Conservation (phyloP, 2,888 invertebrate species). For the Zygothrica quintamaculata region DNA sequence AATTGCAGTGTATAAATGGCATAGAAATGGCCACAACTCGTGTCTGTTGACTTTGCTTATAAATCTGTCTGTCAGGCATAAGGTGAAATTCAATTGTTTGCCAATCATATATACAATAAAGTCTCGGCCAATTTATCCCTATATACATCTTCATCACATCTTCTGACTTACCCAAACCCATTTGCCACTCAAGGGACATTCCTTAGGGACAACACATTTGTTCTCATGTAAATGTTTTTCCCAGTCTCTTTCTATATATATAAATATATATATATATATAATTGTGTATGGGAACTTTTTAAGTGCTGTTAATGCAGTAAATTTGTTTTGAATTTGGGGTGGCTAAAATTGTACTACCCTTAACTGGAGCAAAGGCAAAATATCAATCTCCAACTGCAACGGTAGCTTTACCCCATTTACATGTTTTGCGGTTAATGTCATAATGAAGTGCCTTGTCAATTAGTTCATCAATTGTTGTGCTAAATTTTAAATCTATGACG, state of each 20-base stretch:
- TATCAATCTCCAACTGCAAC: not conserved
- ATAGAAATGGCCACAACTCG: conserved; percentile 27
- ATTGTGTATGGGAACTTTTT: too few species aligned
- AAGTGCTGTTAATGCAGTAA: not conserved
- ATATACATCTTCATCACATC: too few species aligned
- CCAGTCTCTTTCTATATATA: too few species aligned
- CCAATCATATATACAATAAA: conserved; percentile 52
- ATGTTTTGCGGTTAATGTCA: conserved; percentile 62
- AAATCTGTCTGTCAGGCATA: conserved; percentile 26
- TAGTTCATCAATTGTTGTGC: conserved; percentile 62
- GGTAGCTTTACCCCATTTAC: conserved; percentile 20
- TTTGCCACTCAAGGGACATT: too few species aligned
- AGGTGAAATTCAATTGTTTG: conserved; percentile 53
- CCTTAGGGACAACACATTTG: not conserved
- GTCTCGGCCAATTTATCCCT: not conserved
- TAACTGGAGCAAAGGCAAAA: too few species aligned
- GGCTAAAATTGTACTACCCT: not conserved
- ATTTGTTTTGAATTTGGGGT: not conserved
- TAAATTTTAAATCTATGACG: too few species aligned
- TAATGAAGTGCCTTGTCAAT: conserved; percentile 76
- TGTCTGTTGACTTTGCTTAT: conserved; percentile 8
- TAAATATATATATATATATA: too few species aligned
- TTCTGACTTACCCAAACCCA: too few species aligned
- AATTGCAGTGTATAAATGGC: too few species aligned
- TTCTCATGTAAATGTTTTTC: not conserved